Conservation (phyloP, 2,888 invertebrate genomes). For the Danaus chrysippus region DNA sequence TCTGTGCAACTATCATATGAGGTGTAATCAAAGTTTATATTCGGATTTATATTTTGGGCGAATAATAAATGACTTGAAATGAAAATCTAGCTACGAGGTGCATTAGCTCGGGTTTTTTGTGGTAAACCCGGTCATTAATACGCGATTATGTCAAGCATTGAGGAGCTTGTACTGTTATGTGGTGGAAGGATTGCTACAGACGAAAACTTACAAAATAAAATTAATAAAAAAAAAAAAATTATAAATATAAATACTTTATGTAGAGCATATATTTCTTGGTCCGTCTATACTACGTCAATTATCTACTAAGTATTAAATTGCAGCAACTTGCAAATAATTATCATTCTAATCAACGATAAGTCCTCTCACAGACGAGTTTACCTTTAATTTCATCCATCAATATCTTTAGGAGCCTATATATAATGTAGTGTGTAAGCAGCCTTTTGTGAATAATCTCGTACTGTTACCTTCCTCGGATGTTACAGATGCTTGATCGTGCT, state of each 20-base stretch:
- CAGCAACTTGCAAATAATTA: no score
- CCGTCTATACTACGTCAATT: no score
- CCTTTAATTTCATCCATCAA: no score
- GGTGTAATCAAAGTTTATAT: not conserved
- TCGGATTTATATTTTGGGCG: not conserved
- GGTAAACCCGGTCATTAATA: constrained; percentile 56
- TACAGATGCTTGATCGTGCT: constrained; percentile 23
- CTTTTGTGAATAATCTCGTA: constrained; percentile 6
- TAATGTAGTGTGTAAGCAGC: not conserved
- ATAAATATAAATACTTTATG: not conserved
- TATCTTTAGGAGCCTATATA: no score
- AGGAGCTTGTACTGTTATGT: constrained; percentile 9
- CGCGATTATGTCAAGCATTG: constrained; percentile 51
- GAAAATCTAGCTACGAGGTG: not conserved
- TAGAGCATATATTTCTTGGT: no score
- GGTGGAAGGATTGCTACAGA: not conserved
- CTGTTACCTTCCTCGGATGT: constrained; percentile 5
- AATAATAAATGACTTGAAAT: not conserved
- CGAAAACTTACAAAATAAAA: not conserved
- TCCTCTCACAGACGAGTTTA: no score
- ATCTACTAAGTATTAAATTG: no score
- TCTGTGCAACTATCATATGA: no score
- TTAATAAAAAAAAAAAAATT: not conserved
- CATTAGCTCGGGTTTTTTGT: constrained; percentile 10
- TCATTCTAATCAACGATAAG: no score